phyloP scores from a whole-genome alignment of 1,140 invertebrate species.

The Galleria mellonella region DNA sequence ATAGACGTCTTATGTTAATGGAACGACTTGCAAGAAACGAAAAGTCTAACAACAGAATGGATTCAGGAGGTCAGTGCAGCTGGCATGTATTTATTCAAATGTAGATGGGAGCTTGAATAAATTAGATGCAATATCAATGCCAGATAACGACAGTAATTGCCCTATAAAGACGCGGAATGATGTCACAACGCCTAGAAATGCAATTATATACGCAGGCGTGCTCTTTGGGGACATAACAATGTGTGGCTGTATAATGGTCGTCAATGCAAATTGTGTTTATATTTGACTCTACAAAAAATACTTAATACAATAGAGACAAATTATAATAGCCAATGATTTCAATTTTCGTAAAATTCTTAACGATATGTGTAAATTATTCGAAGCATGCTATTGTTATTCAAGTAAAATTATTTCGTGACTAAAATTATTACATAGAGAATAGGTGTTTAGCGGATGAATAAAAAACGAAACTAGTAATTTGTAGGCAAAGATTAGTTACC shows the following conservation, averaged over 20 bases:
- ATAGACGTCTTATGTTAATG: constrained; percentile 47
- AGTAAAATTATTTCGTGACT: too few relatives aligned
- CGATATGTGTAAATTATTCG: too few relatives aligned
- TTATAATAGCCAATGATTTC: too few relatives aligned
- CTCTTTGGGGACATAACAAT: constrained; percentile 40
- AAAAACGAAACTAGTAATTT: too few relatives aligned
- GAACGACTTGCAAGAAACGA: constrained; percentile 22
- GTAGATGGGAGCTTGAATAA: constrained; percentile 51
- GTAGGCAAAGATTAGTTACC: too few relatives aligned
- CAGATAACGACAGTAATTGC: constrained; percentile 67
- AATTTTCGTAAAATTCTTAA: too few relatives aligned
- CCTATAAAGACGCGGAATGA: constrained; percentile 66
- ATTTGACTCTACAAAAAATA: too few relatives aligned
- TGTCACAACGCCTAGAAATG: constrained; percentile 61
- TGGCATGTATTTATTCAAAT: constrained; percentile 53
- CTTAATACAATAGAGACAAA: too few relatives aligned
- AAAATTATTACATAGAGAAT: too few relatives aligned
- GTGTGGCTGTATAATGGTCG: constrained; percentile 36
- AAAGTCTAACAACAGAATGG: constrained; percentile 29
- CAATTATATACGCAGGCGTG: constrained; percentile 54
- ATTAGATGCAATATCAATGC: constrained; percentile 70
- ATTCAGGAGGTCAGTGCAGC: constrained; percentile 42
- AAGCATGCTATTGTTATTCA: too few relatives aligned
- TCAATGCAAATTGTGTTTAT: too few relatives aligned
- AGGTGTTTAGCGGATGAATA: too few relatives aligned